Evolutionary conservation across 2,888 invertebrate genomes (phyloP), one percentile per base, ranked within the genome.

Genomic region (Polyommatus iphigenia): DNA sequence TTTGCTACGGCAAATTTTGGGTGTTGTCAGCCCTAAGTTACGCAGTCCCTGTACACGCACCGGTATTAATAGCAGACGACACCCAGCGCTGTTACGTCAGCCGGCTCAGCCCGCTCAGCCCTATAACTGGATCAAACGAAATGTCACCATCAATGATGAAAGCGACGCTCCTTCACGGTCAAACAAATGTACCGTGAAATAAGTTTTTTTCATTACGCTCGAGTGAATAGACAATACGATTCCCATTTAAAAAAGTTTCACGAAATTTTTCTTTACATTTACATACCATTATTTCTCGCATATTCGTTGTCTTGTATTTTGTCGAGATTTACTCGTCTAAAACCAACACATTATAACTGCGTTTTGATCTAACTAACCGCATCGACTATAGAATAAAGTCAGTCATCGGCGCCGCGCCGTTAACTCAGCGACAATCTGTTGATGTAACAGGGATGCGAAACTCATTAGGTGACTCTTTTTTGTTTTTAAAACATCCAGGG

Each of bases 81-180:
- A 90, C 91, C 91, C 90, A 85, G 88, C 89, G 87, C 85, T 84
- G 84, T 90, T 90, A 88, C 90, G 89, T 91, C 90, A 91, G 83
- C 24, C 24, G 24, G 1, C 24, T 24, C 24, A 24, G 83, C 80
- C 81, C 80, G 1, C 24, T 24, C 24, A 24, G 83, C 80, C 81
- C 80, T 81, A 81, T 83, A 86, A 85, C 86, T 82, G 84, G 84
- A 86, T 86, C 86, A 86, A 84, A 84, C 83, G 83, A 83, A 85
- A 85, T 86, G 72, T 78, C 62, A 72, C 78, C 71, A 77, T 57
- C 78, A 71, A 80, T 85, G 72, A 78, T 79, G 81, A 82, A 82
- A 82, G 82, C 80, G 78, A 77, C 71, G 71, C 79, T 76, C 80
- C 81, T 81, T 80, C 81, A 80, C 79, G 82, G 81, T 82, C 81